Evolutionary conservation across 2,888 invertebrate genomes (phyloP), one percentile per base, ranked within the genome.

Genomic region (Agrochola lota): DNA sequence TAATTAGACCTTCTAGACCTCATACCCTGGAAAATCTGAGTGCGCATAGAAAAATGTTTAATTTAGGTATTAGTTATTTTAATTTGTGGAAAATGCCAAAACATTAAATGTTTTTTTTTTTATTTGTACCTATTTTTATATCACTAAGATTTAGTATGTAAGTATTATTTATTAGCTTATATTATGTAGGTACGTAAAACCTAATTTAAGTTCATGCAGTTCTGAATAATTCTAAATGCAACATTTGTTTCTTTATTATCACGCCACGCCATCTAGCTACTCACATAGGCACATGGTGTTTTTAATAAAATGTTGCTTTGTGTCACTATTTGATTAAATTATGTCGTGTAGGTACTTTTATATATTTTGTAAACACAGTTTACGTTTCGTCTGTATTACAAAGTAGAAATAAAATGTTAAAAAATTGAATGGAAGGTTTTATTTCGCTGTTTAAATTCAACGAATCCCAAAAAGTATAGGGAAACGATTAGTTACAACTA

Each of bases 321-420:
- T 71, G 68, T 77, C n/a, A 63, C 15, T 80, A 71, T 68, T 71
- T 80, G 23, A 77, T 71, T 59, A 57, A 71, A 80, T 59, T 67
- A 69, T 63, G 71, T 71, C 26, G 60, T 72, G 60, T 79, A 76
- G 49, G 55, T 77, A 77, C 66, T 69, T 69, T 72, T 69, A 66
- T 71, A 80, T 80, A 75, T 76, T 80, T 80, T 80, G 80, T 83
- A 73, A 83, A 71, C 72, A 63, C 71, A 73, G 46, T 69, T 83
- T 80, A 71, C 62, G 15, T 74, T 78, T 78, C 68, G 60, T 71
- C 74, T 83, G 64, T 83, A 82, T 72, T 70, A 78, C 60, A 78
- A 74, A 75, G 49, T 83, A 82, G 79, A 75, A 83, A 83, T 83
- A 83, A 83, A 83, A 76, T 80, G 79, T 82, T 73, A 66, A 79